Conservation (phyloP, 2,113 vertebrate species). For the Peucedramus taeniatus region DNA sequence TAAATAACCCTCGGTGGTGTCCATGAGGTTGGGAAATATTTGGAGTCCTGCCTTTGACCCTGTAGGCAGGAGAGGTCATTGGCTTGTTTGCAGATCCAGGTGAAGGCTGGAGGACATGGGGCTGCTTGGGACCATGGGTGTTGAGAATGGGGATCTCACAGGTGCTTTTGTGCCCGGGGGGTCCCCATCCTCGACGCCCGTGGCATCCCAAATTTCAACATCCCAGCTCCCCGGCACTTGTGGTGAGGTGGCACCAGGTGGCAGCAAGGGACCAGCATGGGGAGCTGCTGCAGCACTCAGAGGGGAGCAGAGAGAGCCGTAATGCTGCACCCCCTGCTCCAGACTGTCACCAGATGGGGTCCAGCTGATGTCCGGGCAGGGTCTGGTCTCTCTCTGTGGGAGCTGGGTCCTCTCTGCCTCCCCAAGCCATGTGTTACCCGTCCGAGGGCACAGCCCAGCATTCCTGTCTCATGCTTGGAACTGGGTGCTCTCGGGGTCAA, state of each 20-base stretch:
- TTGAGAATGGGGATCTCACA: neutral
- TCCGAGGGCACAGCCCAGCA: neutral
- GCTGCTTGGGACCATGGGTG: neutral
- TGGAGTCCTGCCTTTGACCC: neutral
- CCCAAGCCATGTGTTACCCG: fast-evolving
- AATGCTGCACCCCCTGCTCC: neutral
- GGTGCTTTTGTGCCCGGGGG: neutral
- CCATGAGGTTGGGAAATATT: neutral
- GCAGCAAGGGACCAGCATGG: slow-evolving; percentile 22
- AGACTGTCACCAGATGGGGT: neutral
- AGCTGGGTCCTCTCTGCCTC: fast-evolving
- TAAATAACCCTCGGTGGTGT: neutral
- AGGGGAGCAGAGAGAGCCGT: neutral
- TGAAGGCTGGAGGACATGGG: neutral
- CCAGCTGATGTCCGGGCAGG: neutral
- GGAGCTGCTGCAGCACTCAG: neutral
- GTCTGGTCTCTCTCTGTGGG: neutral
- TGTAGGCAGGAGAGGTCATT: neutral
- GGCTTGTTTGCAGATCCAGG: neutral
- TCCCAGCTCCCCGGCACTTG: neutral
- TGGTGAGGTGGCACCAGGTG: slow-evolving; percentile 8
- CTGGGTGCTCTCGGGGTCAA: neutral
- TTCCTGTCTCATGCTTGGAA: neutral
- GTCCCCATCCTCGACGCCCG: fast-evolving
- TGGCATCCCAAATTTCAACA: neutral